Evolutionary conservation across 2,797 vertebrate genomes (phyloP).

Genomic region (Lagorchestes hirsutus): DNA sequence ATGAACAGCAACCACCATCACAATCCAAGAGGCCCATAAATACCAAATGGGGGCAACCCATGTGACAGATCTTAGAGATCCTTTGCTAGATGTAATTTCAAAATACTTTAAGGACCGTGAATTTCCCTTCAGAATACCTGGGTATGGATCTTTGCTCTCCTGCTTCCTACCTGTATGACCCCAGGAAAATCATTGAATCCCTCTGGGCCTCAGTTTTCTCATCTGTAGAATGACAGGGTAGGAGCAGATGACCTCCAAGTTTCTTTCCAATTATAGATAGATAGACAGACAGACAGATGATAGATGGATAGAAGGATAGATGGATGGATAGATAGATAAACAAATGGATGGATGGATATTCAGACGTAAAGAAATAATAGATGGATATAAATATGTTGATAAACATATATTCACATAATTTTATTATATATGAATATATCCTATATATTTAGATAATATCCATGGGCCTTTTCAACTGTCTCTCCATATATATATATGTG

Average conservation of each 20-base stretch:
- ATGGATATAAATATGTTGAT: neutral
- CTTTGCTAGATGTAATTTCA: neutral
- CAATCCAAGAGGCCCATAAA: neutral
- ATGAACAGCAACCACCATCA: neutral
- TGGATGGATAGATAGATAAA: neutral
- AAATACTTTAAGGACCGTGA: neutral
- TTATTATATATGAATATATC: neutral
- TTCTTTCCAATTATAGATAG: neutral
- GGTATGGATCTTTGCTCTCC: neutral
- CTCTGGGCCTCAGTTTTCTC: neutral
- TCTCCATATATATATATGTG: too few species aligned
- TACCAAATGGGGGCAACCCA: neutral
- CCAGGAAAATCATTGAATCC: neutral
- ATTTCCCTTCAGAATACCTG: neutral
- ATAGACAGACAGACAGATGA: neutral
- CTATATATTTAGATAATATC: neutral
- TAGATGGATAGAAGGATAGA: neutral
- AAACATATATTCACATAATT: neutral
- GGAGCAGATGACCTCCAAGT: neutral
- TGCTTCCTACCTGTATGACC: neutral
- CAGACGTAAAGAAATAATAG: neutral
- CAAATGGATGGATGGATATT: too few species aligned
- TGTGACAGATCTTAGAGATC: neutral
- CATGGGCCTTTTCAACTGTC: neutral
- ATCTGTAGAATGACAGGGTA: neutral